phyloP scores from a whole-genome alignment of 1,140 invertebrate species.

The Drosophila fuyamai region DNA sequence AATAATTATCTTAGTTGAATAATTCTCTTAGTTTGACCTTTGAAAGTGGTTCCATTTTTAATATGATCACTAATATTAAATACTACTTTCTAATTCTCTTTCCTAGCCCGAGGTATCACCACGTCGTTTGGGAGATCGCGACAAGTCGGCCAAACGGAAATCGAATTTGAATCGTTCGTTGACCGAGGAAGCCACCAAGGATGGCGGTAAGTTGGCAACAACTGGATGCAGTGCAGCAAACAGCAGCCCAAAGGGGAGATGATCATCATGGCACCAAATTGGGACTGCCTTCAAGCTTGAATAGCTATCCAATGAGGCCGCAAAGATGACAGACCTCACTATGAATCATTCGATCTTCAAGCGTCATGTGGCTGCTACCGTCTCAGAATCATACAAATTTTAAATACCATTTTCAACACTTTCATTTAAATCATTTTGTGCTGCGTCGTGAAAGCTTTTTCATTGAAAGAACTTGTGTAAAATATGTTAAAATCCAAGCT shows the following conservation, averaged over 20 bases:
- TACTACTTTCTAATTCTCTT: no score
- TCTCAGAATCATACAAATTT: slow-evolving; percentile 9
- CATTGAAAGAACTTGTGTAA: slow-evolving; percentile 55
- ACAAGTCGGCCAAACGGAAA: slow-evolving; percentile 89
- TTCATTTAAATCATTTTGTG: slow-evolving; percentile 60
- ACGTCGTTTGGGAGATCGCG: slow-evolving; percentile 85
- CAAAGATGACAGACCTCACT: neutral
- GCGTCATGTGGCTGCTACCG: slow-evolving; percentile 17
- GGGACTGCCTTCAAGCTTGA: slow-evolving; percentile 58
- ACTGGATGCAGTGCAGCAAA: slow-evolving; percentile 27
- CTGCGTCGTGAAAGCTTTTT: slow-evolving; percentile 27
- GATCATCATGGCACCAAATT: slow-evolving; percentile 26
- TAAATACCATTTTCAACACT: slow-evolving; percentile 20
- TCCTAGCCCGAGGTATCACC: slow-evolving; percentile 65
- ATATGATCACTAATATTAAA: no score
- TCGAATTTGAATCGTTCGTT: slow-evolving; percentile 88
- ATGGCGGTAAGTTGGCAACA: slow-evolving; percentile 78
- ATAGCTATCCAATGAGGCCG: slow-evolving; percentile 22
- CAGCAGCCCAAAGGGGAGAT: neutral
- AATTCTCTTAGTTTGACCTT: no score
- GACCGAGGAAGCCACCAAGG: slow-evolving; percentile 86
- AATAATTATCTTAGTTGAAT: neutral
- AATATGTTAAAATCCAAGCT: slow-evolving; percentile 62
- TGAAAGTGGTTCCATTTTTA: no score
- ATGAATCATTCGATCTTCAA: slow-evolving; percentile 33